phyloP scores from a whole-genome alignment of 2,888 invertebrate species.

The Aspidapion aeneum region DNA sequence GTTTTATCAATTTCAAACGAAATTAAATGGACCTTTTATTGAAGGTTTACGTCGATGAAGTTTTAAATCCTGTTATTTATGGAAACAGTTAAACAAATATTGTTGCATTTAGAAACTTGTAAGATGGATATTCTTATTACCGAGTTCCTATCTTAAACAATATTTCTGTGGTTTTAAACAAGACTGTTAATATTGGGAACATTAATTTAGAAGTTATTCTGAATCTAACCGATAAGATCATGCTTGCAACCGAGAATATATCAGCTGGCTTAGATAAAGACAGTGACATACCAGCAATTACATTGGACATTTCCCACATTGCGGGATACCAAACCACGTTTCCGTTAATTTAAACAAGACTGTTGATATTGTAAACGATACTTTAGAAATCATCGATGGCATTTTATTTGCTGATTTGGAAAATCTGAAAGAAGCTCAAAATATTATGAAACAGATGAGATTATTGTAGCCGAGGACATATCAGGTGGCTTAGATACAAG shows the following conservation, averaged over 20 bases:
- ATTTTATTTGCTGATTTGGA: constrained; percentile 30
- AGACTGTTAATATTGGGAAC: too few species aligned
- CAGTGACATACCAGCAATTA: constrained; percentile 25
- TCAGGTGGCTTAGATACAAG: constrained; percentile 41
- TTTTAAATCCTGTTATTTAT: too few species aligned
- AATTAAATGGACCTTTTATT: too few species aligned
- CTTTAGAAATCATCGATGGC: constrained; percentile 54
- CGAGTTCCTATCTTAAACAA: too few species aligned
- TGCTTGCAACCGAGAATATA: constrained; percentile 57
- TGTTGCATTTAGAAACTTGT: too few species aligned
- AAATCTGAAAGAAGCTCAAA: constrained; percentile 48
- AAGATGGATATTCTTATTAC: too few species aligned
- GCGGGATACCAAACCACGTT: too few species aligned
- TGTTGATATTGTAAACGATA: constrained; percentile 22
- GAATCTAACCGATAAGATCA: constrained; percentile 61
- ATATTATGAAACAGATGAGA: constrained; percentile 59
- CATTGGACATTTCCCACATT: too few species aligned
- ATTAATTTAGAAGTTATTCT: constrained; percentile 52
- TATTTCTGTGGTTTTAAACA: too few species aligned
- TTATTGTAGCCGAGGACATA: constrained; percentile 57
- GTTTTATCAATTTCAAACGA: too few species aligned
- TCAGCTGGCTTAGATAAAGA: constrained; percentile 40
- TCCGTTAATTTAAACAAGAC: constrained; percentile 3
- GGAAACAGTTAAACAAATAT: too few species aligned
- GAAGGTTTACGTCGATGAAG: too few species aligned